These are phyloP conservation scores for Drosophila baimaii DNA, from an alignment of 1,140 invertebrate species.

Conservation along the genomic window DNA sequence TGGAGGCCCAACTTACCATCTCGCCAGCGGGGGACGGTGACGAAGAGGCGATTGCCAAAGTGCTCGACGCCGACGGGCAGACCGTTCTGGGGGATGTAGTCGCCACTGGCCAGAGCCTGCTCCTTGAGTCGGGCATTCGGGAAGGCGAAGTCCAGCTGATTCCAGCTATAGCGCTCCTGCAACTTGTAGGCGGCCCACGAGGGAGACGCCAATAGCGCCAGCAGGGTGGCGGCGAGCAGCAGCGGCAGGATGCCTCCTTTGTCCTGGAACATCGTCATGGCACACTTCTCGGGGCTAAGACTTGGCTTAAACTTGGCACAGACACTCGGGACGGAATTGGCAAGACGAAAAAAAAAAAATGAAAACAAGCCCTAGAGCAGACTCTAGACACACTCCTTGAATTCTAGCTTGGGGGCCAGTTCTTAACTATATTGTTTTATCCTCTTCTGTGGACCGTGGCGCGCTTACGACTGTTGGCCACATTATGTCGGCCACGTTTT, in stretches of 20 bases:
- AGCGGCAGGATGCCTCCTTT: conserved; percentile 24
- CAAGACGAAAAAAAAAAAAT: conserved; percentile 8
- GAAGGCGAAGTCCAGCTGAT: conserved; percentile 90
- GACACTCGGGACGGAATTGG: conserved; percentile 4
- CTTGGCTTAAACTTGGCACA: conserved; percentile 17
- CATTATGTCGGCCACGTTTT: conserved; percentile 61
- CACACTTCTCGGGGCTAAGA: conserved; percentile 20
- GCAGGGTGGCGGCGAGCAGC: conserved; percentile 16
- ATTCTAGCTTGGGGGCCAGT: conserved; percentile 4
- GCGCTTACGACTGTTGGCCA: conserved; percentile 71
- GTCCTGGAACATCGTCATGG: conserved; percentile 19
- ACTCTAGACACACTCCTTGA: background rate
- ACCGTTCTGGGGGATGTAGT: conserved; percentile 89
- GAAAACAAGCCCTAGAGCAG: background rate
- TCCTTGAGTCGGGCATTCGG: conserved; percentile 86
- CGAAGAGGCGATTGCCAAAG: conserved; percentile 90
- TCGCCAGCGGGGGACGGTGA: conserved; percentile 91
- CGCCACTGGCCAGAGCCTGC: conserved; percentile 87
- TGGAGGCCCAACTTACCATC: conserved; percentile 84
- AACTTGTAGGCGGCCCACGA: conserved; percentile 85
- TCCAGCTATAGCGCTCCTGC: conserved; percentile 90
- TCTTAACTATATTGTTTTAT: conserved; percentile 15
- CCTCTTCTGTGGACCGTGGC: conserved; percentile 56
- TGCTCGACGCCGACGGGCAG: conserved; percentile 92
- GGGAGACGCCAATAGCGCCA: background rate